These are phyloP conservation scores for Rhinoptilus africanus DNA, from an alignment of 2,113 vertebrate genomes.

Conservation along the genomic window DNA sequence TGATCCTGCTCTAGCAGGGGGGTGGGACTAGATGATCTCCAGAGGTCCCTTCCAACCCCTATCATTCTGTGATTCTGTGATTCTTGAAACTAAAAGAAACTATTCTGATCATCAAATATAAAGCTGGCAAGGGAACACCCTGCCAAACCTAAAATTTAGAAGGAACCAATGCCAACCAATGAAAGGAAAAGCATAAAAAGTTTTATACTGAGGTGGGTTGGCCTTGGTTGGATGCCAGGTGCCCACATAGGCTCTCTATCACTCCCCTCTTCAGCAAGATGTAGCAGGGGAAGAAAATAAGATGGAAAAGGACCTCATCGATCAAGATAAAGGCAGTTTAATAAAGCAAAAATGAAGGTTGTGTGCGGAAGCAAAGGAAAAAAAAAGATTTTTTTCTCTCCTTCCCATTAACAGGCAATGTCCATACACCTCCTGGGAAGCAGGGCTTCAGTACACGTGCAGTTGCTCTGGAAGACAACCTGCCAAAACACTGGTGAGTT, in stretches of 20 bases:
- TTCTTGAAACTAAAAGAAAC: background rate
- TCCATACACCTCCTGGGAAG: background rate
- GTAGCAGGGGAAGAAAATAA: background rate
- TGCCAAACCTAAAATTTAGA: background rate
- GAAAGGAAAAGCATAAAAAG: background rate
- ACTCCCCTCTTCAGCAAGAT: background rate
- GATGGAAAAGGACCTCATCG: background rate
- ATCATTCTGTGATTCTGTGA: no score
- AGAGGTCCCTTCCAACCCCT: no score
- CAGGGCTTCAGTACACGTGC: background rate
- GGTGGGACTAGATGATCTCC: no score
- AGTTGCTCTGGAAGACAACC: background rate
- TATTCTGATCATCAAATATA: background rate
- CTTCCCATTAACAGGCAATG: background rate
- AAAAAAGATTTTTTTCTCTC: background rate
- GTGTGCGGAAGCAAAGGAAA: background rate
- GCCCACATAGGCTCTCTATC: no score
- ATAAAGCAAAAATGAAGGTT: background rate
- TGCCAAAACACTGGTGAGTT: no score
- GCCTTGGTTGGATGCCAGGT: background rate
- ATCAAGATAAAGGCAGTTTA: background rate
- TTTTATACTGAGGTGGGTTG: background rate
- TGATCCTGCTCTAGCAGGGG: no score
- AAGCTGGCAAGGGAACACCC: background rate
- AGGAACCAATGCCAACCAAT: background rate